Conservation (phyloP, 2,888 invertebrate species). For the Epinotia bilunana region DNA sequence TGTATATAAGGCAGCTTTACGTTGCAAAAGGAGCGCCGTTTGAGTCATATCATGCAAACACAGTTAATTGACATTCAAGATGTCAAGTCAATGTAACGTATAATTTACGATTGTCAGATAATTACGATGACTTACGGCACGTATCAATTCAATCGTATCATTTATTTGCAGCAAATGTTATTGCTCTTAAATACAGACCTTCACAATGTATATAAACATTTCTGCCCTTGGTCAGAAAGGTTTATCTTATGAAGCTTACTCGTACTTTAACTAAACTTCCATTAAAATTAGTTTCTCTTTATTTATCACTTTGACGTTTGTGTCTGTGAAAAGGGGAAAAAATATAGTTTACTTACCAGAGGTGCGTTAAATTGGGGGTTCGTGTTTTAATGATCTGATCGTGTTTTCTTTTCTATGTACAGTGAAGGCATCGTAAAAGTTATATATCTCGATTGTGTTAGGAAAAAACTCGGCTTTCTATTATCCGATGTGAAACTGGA, state of each 20-base stretch:
- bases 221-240: too few species aligned
- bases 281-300: too few species aligned
- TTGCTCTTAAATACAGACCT: constrained; percentile 11
- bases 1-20: background rate
- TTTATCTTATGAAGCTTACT: too few species aligned
- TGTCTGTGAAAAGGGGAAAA: too few species aligned
- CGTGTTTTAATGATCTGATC: background rate
- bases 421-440: background rate
- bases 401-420: background rate
- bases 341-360: too few species aligned
- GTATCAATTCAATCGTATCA: constrained; percentile 7
- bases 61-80: constrained; percentile 33
- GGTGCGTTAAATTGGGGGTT: background rate
- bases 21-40: constrained; percentile 18
- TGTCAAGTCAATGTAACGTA: constrained; percentile 29
- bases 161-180: constrained; percentile 2
- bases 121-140: constrained; percentile 17
- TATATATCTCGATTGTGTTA: background rate
- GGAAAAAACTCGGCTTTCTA: constrained; percentile 45
- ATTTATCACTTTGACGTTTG: too few species aligned
- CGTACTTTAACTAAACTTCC: too few species aligned
- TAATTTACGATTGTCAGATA: constrained; percentile 24
- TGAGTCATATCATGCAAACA: constrained; percentile 25
- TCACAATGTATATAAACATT: background rate
- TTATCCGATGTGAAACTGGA: constrained; percentile 48